Evolutionary conservation across 2,113 vertebrate species (phyloP), one percentile per base, ranked within the genome.

Genomic region (Brevimyrus niger): DNA sequence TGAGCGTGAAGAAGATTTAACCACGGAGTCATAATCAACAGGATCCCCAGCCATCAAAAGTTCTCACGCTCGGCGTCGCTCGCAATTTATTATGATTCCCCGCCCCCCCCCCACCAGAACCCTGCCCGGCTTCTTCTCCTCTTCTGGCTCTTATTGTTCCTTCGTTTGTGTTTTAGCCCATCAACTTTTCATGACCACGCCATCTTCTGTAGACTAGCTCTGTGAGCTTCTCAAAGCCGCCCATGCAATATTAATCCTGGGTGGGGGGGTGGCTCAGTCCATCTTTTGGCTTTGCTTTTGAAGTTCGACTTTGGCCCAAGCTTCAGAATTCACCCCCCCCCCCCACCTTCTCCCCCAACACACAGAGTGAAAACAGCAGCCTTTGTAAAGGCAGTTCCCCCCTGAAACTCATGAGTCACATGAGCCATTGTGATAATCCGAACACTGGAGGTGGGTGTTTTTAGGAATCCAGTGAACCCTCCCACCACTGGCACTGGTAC

Each of bases 151-250:
- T 76, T 87, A 83, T 83, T 90, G 87, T 88, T 90, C 48, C 48
- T 83, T 73, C 85, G 73, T 89, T 61, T 90, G 69, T 92, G 82
- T 90, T 91, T 88, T 87, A 87, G 58, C 48, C 17, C 80, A 90
- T 92, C 89, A 90, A 90, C 38, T 91, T 92, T 92, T 90, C 53
- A 90, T 91, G 89, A 91, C 8, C 5, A 47, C 23, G n/a, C n/a
- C 6, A 48, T 73, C 90, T 88, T 91, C 88, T 65, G 87, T 91
- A 86, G 86, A 69, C 58, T 61, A 35, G 88, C 85, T 48, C 88
- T 55, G 88, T 65, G 23, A 50, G 87, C 21, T 80, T 76, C 87
- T 35, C 27, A n/a, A 38, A 87, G 84, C 19, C 23, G n/a, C 46
- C 31, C 88, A 88, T 89, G 69, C 69, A 91, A 65, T 89, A 88